Conservation (phyloP, 2,888 invertebrate species). For the Cacoxenus indagator region DNA sequence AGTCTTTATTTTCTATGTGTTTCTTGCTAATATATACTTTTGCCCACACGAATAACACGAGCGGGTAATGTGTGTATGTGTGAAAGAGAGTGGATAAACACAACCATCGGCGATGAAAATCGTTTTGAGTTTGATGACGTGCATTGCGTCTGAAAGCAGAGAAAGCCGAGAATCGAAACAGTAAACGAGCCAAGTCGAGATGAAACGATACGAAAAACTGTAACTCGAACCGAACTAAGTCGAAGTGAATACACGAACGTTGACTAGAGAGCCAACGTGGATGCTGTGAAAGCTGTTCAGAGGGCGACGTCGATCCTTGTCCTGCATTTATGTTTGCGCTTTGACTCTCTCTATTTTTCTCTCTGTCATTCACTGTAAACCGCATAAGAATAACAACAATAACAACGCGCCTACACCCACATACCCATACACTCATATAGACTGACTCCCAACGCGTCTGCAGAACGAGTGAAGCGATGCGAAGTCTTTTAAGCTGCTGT, state of each 20-base stretch:
- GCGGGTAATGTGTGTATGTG: too few species aligned
- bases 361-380: too few species aligned
- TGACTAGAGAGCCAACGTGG: constrained; percentile 30
- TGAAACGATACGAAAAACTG: too few species aligned
- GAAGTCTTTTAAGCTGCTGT: constrained; percentile 1
- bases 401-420: not conserved
- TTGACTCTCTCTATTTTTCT: too few species aligned
- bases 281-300: too few species aligned
- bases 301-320: too few species aligned
- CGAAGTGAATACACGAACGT: not conserved
- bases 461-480: constrained; percentile 37
- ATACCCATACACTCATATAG: not conserved
- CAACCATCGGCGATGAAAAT: constrained; percentile 70
- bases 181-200: too few species aligned
- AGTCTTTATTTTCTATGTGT: not conserved
- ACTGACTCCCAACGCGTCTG: not conserved
- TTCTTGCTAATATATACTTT: constrained; percentile 30
- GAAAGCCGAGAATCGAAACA: constrained; percentile 24
- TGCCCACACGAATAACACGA: too few species aligned
- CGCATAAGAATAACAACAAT: too few species aligned
- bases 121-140: constrained; percentile 66
- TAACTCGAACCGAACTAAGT: too few species aligned
- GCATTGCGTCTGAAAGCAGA: constrained; percentile 22
- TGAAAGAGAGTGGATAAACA: constrained; percentile 56
- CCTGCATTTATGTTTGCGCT: too few species aligned